Evolutionary conservation across 2,113 vertebrate genomes (phyloP).

Genomic region (Datnioides undecimradiatus): DNA sequence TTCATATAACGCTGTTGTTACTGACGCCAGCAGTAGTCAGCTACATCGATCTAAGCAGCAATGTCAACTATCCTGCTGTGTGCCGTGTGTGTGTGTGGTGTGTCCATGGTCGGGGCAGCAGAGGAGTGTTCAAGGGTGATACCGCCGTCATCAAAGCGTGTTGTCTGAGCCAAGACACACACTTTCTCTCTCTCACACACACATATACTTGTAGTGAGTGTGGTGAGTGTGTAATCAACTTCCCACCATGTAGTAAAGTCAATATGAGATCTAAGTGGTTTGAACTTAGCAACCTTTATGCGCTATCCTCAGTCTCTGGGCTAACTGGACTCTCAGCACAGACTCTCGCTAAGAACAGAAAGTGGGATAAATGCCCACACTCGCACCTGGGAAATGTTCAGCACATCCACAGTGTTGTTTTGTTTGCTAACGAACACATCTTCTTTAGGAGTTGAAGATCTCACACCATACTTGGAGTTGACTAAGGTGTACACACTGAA

Average conservation of each 20-base stretch:
- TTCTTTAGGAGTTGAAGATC: slow-evolving; percentile 13
- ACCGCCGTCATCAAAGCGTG: slow-evolving; percentile 46
- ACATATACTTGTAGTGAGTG: slow-evolving; percentile 30
- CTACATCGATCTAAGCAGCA: slow-evolving; percentile 72
- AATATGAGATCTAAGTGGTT: slow-evolving; percentile 57
- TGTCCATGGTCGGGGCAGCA: slow-evolving; percentile 5
- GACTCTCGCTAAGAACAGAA: slow-evolving; percentile 10
- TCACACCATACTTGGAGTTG: neutral
- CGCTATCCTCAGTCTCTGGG: slow-evolving; percentile 15
- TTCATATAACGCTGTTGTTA: slow-evolving; percentile 74
- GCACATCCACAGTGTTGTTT: slow-evolving; percentile 9
- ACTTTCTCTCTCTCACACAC: neutral
- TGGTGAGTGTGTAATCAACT: slow-evolving; percentile 52
- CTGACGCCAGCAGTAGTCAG: slow-evolving; percentile 72
- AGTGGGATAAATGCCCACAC: neutral
- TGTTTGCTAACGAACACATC: slow-evolving; percentile 8
- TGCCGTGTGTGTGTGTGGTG: slow-evolving; percentile 18
- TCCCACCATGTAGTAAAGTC: slow-evolving; percentile 54
- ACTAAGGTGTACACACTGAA: neutral
- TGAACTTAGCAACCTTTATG: slow-evolving; percentile 47
- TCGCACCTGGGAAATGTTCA: slow-evolving; percentile 27
- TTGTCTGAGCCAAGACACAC: slow-evolving; percentile 31
- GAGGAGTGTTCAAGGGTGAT: slow-evolving; percentile 53
- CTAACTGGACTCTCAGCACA: neutral
- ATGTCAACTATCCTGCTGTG: slow-evolving; percentile 73